Conservation (phyloP, 2,797 vertebrate species). For the Gymnoscopelus microlampas region DNA sequence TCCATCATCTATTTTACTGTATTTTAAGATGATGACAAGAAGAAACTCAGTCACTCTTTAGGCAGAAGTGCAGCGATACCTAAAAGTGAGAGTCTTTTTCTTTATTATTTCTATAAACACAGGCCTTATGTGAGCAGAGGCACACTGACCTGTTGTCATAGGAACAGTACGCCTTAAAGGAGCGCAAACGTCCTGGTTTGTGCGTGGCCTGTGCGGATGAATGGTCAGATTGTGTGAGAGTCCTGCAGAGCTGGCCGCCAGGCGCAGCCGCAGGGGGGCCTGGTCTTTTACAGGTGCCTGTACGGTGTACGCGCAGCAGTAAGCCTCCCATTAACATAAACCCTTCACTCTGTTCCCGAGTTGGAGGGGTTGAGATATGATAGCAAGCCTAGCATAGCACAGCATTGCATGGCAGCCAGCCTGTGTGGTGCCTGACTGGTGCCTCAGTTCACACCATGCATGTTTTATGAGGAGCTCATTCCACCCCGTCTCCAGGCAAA, state of each 20-base stretch:
- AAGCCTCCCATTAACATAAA: neutral
- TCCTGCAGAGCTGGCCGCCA: neutral
- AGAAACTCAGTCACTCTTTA: too few relatives aligned
- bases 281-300: conserved; percentile 60
- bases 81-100: neutral
- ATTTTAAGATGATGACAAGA: neutral
- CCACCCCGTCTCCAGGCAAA: conserved; percentile 66
- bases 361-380: conserved; percentile 13
- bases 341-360: conserved; percentile 27
- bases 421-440: conserved; percentile 29
- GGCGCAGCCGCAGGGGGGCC: conserved; percentile 21
- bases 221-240: conserved; percentile 46
- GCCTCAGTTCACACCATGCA: conserved; percentile 60
- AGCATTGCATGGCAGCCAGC: conserved; percentile 42
- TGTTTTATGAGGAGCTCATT: conserved; percentile 76
- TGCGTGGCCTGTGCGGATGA: conserved; percentile 29
- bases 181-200: conserved; percentile 22
- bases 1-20: neutral
- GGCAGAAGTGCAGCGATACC: neutral
- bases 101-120: conserved; percentile 9
- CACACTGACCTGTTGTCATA: conserved; percentile 33
- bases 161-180: conserved; percentile 16
- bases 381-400: conserved; percentile 19
- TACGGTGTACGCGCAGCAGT: conserved; percentile 49
- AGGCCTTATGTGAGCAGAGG: conserved; percentile 18